Conservation (phyloP, 1,140 invertebrate genomes). For the Camponotus pennsylvanicus region DNA sequence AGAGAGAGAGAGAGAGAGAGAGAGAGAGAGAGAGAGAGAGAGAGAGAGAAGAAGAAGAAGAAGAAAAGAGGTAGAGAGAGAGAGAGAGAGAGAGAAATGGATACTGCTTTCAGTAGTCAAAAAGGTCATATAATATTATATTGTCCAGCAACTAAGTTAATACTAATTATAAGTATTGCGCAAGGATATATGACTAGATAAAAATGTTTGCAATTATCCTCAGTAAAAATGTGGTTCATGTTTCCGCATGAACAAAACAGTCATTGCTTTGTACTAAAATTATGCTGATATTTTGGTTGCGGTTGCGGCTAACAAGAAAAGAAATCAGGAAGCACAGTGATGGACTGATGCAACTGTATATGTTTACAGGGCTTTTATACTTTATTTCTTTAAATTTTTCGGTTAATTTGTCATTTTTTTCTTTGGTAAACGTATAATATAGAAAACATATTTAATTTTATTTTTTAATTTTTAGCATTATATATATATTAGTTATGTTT, state of each 20-base stretch:
- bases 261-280: constrained; percentile 19
- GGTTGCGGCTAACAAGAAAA: constrained; percentile 8
- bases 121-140: constrained; percentile 47
- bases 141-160: constrained; percentile 38
- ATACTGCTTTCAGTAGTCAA: not conserved
- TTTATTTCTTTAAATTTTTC: not conserved
- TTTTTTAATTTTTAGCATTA: not conserved
- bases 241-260: not conserved
- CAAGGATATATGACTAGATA: constrained; percentile 60
- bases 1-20: not conserved
- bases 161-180: constrained; percentile 29
- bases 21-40: constrained; percentile 16
- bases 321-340: not conserved
- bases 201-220: constrained; percentile 58
- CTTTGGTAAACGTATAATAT: not conserved
- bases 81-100: constrained; percentile 5
- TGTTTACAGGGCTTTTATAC: not conserved
- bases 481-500: not conserved
- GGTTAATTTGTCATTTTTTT: not conserved
- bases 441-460: not conserved
- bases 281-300: not conserved
- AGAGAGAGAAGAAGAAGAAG: not conserved
- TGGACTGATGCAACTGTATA: not conserved
- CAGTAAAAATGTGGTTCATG: constrained; percentile 42
- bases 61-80: not conserved